Evolutionary conservation across 2,113 vertebrate genomes (phyloP), one percentile per base, ranked within the genome.

Genomic region (Hyla sarda): DNA sequence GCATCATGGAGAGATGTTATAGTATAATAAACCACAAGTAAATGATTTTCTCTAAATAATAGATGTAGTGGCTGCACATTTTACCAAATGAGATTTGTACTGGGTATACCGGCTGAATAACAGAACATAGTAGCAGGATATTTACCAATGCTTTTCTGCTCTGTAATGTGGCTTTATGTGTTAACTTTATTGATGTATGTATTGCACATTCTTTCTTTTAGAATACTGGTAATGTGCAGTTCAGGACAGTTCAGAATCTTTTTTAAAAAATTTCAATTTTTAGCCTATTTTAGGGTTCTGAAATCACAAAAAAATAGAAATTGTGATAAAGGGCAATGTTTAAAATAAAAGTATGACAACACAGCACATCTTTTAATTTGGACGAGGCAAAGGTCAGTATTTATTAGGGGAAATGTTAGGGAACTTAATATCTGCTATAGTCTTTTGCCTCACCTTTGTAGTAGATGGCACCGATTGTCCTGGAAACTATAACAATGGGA

Each of bases 1-100:
- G n/a, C 41, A 84, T 30, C 23, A 65, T 28, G 48, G 16, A n/a
- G 6, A 54, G 10, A 47, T 83, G 23, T 56, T 37, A 73, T 28
- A 56, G 32, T 41, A 74, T 58, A 83, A 74, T 73, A 56, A 83
- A 71, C 32, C 17, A 83, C n/a, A 32, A 28, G 50, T 3, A 72
- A 58, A 83, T 30, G 52, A 74, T 41, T 74, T 25, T 50, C 19
- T 47, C 30, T 83, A 83, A 83, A 83, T 83, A 74, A 83, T 60
- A 74, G 41, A 83, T 74, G 82, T 19, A 28, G 7, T 54, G 67
- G 21, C 47, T 34, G 65, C 25, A n/a, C 28, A 21, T 48, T 41
- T 19, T 56, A 65, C 34, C 0, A 28, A 47, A 16, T 9, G 50
- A 56, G 82, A 67, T 67, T 48, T 82, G 58, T 67, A 60, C 58